Evolutionary conservation across 1,140 invertebrate species (phyloP).

Genomic region (Bradysia coprophila): DNA sequence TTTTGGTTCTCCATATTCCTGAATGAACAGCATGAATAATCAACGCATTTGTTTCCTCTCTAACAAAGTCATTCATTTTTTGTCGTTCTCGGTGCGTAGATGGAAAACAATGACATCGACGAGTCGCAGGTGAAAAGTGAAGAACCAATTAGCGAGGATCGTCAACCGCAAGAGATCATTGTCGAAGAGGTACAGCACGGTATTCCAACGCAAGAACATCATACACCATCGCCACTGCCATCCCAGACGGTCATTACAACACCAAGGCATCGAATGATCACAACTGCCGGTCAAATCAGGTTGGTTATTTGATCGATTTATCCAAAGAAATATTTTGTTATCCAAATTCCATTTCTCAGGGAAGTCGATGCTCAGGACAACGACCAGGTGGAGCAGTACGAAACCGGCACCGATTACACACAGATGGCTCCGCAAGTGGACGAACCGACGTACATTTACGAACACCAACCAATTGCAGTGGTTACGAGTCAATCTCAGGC

Average conservation of each 20-base stretch:
- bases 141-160: not conserved
- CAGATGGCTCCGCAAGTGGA: conserved; percentile 1
- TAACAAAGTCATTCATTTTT: too few species aligned
- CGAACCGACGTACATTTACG: conserved; percentile 2
- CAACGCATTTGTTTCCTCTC: too few species aligned
- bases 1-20: too few species aligned
- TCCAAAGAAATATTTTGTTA: not conserved
- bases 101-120: not conserved
- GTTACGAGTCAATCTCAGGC: not conserved
- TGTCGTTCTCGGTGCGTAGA: not conserved
- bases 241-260: conserved; percentile 1
- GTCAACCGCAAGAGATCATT: not conserved
- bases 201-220: not conserved
- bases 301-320: not conserved
- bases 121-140: not conserved
- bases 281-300: conserved; percentile 2
- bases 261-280: conserved; percentile 3
- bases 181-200: conserved; percentile 8
- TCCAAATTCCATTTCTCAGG: not conserved
- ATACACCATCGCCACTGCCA: conserved; percentile 1
- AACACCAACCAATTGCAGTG: not conserved
- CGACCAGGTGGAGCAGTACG: not conserved
- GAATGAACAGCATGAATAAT: too few species aligned
- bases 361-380: not conserved
- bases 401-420: not conserved